Conservation (phyloP, 2,797 vertebrate genomes). For the Dermochelys coriacea region DNA sequence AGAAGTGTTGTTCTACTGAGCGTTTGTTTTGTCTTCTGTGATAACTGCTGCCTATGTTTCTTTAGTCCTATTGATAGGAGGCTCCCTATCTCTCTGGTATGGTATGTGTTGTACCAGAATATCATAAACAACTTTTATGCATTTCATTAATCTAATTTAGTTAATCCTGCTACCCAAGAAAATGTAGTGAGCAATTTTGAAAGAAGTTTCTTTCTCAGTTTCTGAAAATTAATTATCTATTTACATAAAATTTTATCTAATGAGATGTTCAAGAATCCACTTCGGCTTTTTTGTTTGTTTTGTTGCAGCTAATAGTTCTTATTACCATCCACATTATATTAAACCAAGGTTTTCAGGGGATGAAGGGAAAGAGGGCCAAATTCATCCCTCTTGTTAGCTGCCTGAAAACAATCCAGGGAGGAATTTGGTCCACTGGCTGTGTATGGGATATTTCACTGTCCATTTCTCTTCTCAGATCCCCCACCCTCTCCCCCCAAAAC, state of each 20-base stretch:
- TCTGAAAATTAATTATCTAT: background rate
- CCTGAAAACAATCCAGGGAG: slow-evolving; percentile 8
- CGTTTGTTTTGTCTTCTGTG: slow-evolving; percentile 49
- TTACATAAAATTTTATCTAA: background rate
- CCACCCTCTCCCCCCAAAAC: background rate
- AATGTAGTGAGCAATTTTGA: background rate
- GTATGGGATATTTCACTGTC: background rate
- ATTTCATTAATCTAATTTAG: background rate
- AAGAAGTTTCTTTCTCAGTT: background rate
- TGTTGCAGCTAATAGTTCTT: background rate
- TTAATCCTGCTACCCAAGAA: background rate
- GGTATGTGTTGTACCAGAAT: background rate
- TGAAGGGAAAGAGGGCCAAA: slow-evolving; percentile 14
- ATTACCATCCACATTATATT: slow-evolving; percentile 17
- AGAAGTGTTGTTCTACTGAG: slow-evolving; percentile 6
- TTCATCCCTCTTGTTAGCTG: slow-evolving; percentile 11
- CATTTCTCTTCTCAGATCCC: background rate
- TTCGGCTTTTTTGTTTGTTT: background rate
- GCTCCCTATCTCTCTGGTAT: accelerated
- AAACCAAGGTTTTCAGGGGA: background rate
- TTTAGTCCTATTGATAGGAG: background rate
- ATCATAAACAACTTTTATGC: background rate
- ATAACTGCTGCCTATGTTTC: slow-evolving; percentile 22
- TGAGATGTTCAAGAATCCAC: background rate
- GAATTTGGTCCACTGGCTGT: background rate